These are phyloP conservation scores for Xestia c-nigrum DNA, from an alignment of 2,888 invertebrate genomes.

Conservation along the genomic window DNA sequence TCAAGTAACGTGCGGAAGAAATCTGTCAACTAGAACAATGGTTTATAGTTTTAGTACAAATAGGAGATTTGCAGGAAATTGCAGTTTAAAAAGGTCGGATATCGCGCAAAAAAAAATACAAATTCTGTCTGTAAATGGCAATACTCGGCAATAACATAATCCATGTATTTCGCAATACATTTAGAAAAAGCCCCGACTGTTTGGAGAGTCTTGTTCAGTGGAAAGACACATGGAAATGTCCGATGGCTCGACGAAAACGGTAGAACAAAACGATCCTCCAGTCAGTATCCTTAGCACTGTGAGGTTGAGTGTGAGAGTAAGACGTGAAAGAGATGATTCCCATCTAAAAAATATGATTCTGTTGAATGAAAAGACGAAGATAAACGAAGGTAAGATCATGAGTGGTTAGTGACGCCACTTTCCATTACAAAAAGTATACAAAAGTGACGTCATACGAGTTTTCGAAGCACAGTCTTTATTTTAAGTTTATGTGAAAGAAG, in stretches of 20 bases:
- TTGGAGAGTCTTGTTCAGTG: neutral
- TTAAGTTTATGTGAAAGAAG: too few species aligned
- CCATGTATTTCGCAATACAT: neutral
- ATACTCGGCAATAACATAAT: neutral
- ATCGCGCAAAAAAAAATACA: neutral
- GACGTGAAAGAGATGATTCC: too few species aligned
- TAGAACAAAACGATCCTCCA: neutral
- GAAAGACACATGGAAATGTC: neutral
- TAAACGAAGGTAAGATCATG: too few species aligned
- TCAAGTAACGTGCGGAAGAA: constrained; percentile 93
- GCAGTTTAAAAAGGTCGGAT: neutral
- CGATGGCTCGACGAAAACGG: neutral
- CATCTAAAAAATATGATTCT: too few species aligned
- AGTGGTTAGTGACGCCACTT: too few species aligned
- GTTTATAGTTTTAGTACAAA: constrained; percentile 5
- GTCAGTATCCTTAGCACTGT: too few species aligned
- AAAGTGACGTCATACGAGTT: too few species aligned
- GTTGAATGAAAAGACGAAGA: too few species aligned
- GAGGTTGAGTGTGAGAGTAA: too few species aligned
- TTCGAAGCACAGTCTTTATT: too few species aligned
- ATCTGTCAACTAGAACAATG: constrained; percentile 90
- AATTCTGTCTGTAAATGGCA: neutral
- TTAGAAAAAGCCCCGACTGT: neutral
- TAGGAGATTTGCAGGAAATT: neutral
- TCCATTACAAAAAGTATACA: too few species aligned